These are phyloP conservation scores for Bellardia bayeri DNA, from an alignment of 2,888 invertebrate genomes.

Conservation along the genomic window DNA sequence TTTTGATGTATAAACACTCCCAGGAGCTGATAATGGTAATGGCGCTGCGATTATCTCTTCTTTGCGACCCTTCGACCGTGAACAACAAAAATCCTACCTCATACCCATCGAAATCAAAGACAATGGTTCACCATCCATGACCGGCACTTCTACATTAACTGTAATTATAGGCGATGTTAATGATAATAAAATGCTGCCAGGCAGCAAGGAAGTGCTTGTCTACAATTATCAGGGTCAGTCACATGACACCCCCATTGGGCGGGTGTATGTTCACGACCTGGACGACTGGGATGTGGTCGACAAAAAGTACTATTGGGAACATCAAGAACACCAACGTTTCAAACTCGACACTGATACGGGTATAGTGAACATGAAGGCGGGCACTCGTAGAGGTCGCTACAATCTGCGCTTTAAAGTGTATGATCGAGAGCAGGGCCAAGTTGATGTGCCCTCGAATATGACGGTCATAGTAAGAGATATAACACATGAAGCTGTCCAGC, in stretches of 20 bases:
- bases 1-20: not conserved
- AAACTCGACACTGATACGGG: conserved; percentile 95
- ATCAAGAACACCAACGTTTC: conserved; percentile 92
- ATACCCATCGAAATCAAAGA: conserved; percentile 99
- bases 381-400: conserved; percentile 94
- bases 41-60: conserved; percentile 99
- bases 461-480: conserved; percentile 97
- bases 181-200: conserved; percentile 99
- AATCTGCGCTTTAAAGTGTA: conserved; percentile 93
- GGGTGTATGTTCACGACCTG: conserved; percentile 97
- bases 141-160: conserved; percentile 96
- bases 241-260: conserved; percentile 94
- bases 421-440: conserved; percentile 96
- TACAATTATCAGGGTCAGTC: conserved; percentile 97
- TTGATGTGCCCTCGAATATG: conserved; percentile 96
- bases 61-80: conserved; percentile 95
- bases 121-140: conserved; percentile 96
- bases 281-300: conserved; percentile 99
- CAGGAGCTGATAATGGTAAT: conserved; percentile 97
- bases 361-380: conserved; percentile 96
- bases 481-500: conserved; percentile 96
- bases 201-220: conserved; percentile 97
- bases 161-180: conserved; percentile 98
- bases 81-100: conserved; percentile 96
- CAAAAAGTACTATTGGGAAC: conserved; percentile 98